A percentile compares a stretch with the other conserved stretches of the same genome.
These are phyloP conservation scores for Coturnix japonica DNA, from an alignment of 2,113 vertebrate genomes.

Conservation along the genomic window DNA sequence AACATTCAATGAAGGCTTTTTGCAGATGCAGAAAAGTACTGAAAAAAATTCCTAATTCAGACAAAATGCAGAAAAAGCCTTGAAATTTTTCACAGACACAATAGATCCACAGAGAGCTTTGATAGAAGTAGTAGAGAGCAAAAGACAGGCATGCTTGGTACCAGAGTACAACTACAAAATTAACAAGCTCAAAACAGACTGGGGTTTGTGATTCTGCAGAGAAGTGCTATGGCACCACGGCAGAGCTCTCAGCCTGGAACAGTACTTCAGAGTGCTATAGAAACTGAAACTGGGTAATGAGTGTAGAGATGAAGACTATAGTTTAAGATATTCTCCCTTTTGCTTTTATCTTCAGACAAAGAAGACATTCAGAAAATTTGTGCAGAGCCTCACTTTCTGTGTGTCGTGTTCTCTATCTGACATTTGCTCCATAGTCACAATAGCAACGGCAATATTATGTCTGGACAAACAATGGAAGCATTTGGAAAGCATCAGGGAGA, in stretches of 20 bases:
- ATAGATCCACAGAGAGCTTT: not conserved
- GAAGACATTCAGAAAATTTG: not conserved
- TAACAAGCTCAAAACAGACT: not conserved
- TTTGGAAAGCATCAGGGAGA: not conserved
- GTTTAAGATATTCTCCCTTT: not conserved
- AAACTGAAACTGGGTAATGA: not conserved
- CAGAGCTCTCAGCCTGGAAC: not conserved
- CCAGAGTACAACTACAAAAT: not conserved
- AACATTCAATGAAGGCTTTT: not conserved
- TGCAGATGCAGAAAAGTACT: not conserved
- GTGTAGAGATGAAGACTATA: not conserved
- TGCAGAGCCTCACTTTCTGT: not conserved
- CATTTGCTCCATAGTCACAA: not conserved
- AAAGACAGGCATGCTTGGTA: not conserved
- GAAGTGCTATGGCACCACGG: accelerated
- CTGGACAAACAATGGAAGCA: not conserved
- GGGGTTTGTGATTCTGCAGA: not conserved
- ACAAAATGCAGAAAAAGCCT: not conserved
- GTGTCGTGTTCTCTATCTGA: accelerated
- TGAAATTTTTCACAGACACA: not conserved
- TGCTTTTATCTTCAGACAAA: not conserved
- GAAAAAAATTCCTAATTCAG: not conserved
- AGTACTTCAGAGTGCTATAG: not conserved
- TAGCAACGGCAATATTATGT: not conserved
- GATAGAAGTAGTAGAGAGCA: not conserved